These are phyloP conservation scores for Temnothorax nylanderi DNA, from an alignment of 1,140 invertebrate species.

Conservation along the genomic window DNA sequence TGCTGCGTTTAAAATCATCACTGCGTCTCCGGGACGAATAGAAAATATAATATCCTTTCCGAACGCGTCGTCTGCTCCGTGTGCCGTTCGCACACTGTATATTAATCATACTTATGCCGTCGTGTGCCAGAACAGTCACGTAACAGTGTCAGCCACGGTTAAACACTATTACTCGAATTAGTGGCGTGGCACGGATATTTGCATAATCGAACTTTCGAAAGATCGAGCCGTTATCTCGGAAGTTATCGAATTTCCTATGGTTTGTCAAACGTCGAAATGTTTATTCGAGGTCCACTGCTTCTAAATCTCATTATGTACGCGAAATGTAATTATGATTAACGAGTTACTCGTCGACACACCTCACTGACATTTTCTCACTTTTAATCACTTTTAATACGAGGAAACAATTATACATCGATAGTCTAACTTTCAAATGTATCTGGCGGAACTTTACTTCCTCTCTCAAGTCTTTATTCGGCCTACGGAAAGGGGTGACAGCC, in stretches of 20 bases:
- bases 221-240: conserved; percentile 8
- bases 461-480: background rate
- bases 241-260: background rate
- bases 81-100: conserved; percentile 24
- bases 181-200: conserved; percentile 26
- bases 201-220: conserved; percentile 50
- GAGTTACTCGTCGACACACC: background rate
- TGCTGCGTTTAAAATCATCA: conserved; percentile 46
- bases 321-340: background rate
- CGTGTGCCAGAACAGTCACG: conserved; percentile 43
- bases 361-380: background rate
- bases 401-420: background rate
- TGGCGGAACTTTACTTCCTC: background rate
- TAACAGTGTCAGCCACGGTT: conserved; percentile 44
- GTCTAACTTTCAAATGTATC: background rate
- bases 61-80: conserved; percentile 17
- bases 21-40: conserved; percentile 32
- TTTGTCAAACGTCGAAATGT: background rate
- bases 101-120: conserved; percentile 41
- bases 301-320: background rate
- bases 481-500: background rate
- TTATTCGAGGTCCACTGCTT: background rate
- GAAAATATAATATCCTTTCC: conserved; percentile 54
- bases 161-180: conserved; percentile 43
- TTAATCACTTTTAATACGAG: background rate